phyloP scores from a whole-genome alignment of 1,140 invertebrate species.

The Polypedilum pembai region DNA sequence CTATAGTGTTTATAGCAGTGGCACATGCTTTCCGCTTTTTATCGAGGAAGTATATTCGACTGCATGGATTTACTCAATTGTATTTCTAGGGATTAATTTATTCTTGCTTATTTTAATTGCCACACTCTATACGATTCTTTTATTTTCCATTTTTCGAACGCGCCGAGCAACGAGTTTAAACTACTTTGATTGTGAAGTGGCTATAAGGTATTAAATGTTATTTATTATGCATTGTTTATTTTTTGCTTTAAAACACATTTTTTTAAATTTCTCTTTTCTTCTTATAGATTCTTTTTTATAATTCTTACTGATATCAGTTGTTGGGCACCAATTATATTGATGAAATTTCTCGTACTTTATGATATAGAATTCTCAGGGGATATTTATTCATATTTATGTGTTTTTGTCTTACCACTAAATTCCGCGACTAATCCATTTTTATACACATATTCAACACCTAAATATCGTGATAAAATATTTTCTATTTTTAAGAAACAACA shows the following conservation, averaged over 20 bases:
- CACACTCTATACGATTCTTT: slow-evolving; percentile 56
- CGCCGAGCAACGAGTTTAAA: slow-evolving; percentile 52
- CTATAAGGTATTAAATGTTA: slow-evolving; percentile 40
- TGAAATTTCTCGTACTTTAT: slow-evolving; percentile 59
- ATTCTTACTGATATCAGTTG: slow-evolving; percentile 65
- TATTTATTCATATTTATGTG: slow-evolving; percentile 64
- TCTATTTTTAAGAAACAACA: not conserved
- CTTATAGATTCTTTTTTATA: slow-evolving; percentile 61
- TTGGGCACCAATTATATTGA: slow-evolving; percentile 64
- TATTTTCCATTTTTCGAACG: slow-evolving; percentile 55
- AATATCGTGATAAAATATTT: slow-evolving; percentile 50
- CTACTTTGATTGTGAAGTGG: slow-evolving; percentile 57
- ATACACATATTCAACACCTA: slow-evolving; percentile 70
- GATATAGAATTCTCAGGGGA: slow-evolving; percentile 50
- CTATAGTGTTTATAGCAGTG: slow-evolving; percentile 56
- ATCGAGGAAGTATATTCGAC: slow-evolving; percentile 60
- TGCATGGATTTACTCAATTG: slow-evolving; percentile 68
- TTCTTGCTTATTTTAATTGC: slow-evolving; percentile 55
- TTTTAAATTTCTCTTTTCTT: not conserved
- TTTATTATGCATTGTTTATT: not conserved
- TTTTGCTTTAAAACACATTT: not conserved
- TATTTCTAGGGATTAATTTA: slow-evolving; percentile 62
- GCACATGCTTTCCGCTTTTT: slow-evolving; percentile 66
- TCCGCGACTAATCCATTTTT: slow-evolving; percentile 70
- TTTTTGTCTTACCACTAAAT: slow-evolving; percentile 71